Conservation (phyloP, 2,113 vertebrate genomes). For the Stegastes partitus region DNA sequence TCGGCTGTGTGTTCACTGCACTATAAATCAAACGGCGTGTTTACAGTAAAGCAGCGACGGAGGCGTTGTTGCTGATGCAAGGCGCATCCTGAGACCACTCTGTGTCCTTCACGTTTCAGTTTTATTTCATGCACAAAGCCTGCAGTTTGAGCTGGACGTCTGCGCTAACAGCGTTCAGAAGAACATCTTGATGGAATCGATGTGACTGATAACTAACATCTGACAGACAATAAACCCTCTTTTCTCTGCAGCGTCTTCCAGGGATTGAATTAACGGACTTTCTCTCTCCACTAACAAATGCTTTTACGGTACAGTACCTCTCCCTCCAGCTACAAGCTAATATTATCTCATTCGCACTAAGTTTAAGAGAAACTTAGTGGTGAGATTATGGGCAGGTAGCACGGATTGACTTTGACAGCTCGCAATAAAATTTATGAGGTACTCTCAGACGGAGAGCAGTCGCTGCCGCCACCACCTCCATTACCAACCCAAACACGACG, state of each 20-base stretch:
- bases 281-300: neutral
- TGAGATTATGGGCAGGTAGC: neutral
- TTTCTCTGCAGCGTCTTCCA: slow-evolving; percentile 9
- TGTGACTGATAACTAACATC: slow-evolving; percentile 36
- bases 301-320: neutral
- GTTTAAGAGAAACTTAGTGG: neutral
- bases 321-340: neutral
- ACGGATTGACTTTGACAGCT: neutral
- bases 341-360: neutral
- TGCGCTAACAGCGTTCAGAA: slow-evolving; percentile 20
- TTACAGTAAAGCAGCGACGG: slow-evolving; percentile 49
- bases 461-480: neutral
- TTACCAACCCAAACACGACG: neutral
- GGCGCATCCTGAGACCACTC: slow-evolving; percentile 33
- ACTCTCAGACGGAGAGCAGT: neutral
- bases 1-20: slow-evolving; percentile 57
- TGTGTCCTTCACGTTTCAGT: slow-evolving; percentile 26
- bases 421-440: neutral
- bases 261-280: slow-evolving; percentile 18
- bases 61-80: slow-evolving; percentile 52
- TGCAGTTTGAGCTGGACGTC: slow-evolving; percentile 17
- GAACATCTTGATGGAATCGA: slow-evolving; percentile 53
- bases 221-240: slow-evolving; percentile 25
- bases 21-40: slow-evolving; percentile 76
- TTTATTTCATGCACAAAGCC: slow-evolving; percentile 29